Evolutionary conservation across 2,113 vertebrate species (phyloP).

Genomic region (Melanostigma gelatinosum): DNA sequence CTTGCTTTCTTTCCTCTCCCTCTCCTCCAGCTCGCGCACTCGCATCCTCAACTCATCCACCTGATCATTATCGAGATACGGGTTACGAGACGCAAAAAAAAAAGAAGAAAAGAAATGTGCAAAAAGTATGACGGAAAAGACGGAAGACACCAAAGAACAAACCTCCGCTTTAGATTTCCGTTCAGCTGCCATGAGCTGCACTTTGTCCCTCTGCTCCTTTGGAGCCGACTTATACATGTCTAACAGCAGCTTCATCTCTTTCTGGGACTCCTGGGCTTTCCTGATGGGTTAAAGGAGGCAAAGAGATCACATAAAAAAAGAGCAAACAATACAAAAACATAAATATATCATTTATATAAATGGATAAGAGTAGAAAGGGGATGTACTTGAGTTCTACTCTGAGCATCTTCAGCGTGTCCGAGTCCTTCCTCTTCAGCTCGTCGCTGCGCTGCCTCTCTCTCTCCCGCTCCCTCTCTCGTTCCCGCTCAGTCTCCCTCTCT

Average conservation of each 20-base stretch:
- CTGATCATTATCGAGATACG: slow-evolving; percentile 59
- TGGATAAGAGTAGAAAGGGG: not conserved
- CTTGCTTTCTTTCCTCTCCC: slow-evolving; percentile 92
- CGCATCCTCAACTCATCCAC: slow-evolving; percentile 89
- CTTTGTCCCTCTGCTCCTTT: slow-evolving; percentile 94
- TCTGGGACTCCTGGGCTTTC: slow-evolving; percentile 95
- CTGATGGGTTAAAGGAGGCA: slow-evolving; percentile 64
- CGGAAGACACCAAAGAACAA: slow-evolving; percentile 9
- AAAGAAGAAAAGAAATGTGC: not conserved
- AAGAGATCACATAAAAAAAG: not conserved
- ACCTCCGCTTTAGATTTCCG: slow-evolving; percentile 95
- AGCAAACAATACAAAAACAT: not conserved
- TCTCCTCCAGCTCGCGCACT: slow-evolving; percentile 91
- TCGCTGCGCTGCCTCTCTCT: slow-evolving; percentile 86
- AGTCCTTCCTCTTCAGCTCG: slow-evolving; percentile 91
- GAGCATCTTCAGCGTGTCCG: slow-evolving; percentile 90
- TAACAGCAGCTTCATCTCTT: slow-evolving; percentile 93
- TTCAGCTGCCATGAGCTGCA: slow-evolving; percentile 95
- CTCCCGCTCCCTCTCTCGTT: slow-evolving; percentile 83
- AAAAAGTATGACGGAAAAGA: not conserved
- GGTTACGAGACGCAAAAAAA: not conserved
- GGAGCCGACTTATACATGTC: slow-evolving; percentile 96
- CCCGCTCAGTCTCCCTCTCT: slow-evolving; percentile 78
- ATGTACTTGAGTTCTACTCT: slow-evolving; percentile 89
- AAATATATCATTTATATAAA: not conserved